Evolutionary conservation across 23 tunicate genomes (phyloP).

Genomic region (Botrylloides violaceus): DNA sequence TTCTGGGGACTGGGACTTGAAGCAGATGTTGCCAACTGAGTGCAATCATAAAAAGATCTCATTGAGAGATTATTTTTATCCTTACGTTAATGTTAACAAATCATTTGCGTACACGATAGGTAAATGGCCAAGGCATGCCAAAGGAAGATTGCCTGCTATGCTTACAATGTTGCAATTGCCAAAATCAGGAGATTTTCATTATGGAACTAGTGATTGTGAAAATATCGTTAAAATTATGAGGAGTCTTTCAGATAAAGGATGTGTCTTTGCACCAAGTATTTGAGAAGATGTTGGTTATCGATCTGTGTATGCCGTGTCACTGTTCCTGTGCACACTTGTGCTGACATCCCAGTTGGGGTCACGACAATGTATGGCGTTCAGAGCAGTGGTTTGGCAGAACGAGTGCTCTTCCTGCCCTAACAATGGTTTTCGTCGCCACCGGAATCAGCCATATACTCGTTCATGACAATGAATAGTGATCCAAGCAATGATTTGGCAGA

Average conservation of each 20-base stretch:
- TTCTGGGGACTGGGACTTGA: slow-evolving; percentile 21
- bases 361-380: too few species aligned
- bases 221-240: slow-evolving; percentile 12
- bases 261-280: slow-evolving; percentile 12
- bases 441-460: too few species aligned
- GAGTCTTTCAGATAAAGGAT: background rate
- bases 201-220: slow-evolving; percentile 20
- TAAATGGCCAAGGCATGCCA: slow-evolving; percentile 21
- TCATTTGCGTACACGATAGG: slow-evolving; percentile 22
- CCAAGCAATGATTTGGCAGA: too few species aligned
- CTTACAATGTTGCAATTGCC: background rate
- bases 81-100: slow-evolving; percentile 17
- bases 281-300: too few species aligned
- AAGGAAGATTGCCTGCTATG: slow-evolving; percentile 23
- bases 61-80: background rate
- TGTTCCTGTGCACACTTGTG: too few species aligned
- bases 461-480: too few species aligned
- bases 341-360: too few species aligned
- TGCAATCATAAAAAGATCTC: slow-evolving; percentile 4
- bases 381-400: too few species aligned
- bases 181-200: slow-evolving; percentile 6
- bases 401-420: too few species aligned
- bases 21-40: slow-evolving; percentile 19
- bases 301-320: too few species aligned
- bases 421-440: too few species aligned